Conservation (phyloP, 1,140 invertebrate species). For the Ceratosolen solmsi region DNA sequence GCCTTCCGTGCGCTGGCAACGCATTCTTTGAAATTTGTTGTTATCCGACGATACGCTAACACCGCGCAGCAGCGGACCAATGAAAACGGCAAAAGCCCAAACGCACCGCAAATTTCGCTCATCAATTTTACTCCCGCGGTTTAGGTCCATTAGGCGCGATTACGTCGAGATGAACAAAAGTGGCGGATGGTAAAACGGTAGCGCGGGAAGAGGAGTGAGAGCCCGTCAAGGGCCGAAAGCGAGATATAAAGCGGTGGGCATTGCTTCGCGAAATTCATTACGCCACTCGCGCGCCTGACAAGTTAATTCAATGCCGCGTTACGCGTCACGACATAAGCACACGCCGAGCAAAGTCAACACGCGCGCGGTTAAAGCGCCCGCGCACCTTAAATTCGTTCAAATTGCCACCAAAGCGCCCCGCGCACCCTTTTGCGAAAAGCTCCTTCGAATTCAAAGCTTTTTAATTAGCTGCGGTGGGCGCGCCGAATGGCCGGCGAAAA, state of each 20-base stretch:
- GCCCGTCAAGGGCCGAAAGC: neutral
- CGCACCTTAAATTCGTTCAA: neutral
- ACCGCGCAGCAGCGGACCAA: too few relatives aligned
- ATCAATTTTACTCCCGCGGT: neutral
- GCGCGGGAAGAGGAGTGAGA: too few relatives aligned
- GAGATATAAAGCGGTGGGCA: neutral
- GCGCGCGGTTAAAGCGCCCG: neutral
- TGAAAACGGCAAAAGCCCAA: neutral
- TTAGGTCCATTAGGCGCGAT: neutral
- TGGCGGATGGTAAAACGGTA: too few relatives aligned
- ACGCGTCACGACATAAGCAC: constrained; percentile 43
- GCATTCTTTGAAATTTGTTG: too few relatives aligned
- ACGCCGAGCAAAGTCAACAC: constrained; percentile 51
- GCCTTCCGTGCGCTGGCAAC: neutral
- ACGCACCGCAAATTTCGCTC: neutral
- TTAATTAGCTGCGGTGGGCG: neutral
- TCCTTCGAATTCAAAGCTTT: neutral
- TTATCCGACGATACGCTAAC: too few relatives aligned
- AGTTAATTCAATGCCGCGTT: constrained; percentile 34
- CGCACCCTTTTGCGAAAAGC: neutral
- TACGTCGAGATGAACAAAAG: neutral
- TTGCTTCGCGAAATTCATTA: constrained; percentile 26
- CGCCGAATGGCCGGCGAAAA: neutral
- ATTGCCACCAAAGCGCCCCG: neutral
- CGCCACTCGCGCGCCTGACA: neutral